Evolutionary conservation across 2,797 vertebrate genomes (phyloP), one percentile per base, ranked within the genome.

Genomic region (Champsocephalus gunnari): DNA sequence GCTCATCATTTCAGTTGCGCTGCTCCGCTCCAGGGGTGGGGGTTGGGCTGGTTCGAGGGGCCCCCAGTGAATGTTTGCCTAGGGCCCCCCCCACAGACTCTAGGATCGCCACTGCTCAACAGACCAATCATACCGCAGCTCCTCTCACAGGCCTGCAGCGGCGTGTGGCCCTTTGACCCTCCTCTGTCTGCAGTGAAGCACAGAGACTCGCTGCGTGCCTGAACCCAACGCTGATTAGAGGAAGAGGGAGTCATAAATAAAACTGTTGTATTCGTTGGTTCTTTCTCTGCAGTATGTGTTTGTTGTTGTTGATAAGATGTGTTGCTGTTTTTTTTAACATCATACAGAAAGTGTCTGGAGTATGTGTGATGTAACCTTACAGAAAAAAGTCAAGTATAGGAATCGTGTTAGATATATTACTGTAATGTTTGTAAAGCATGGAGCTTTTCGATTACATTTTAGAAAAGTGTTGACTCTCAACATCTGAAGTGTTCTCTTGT

Each of bases 161-260:
- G 53, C 12, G 48, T 57, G 56, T 63, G 57, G 70, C 53, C 66
- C 80, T 82, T 58, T 6, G 62, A 47, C 63, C 58, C 72, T 82
- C 63, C 51, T 58, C 69, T 54, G 53, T 67, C 59, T 66, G 59
- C 48, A 62, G 64, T 11, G 19, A 32, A 73, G 48, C 64, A 88
- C 86, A 88, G 73, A 86, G 70, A 9, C 11, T 7, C 1, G 43
- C 73, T 80, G 89, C 84, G 81, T 90, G 51, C 17, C 43, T 47
- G 48, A 71, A 70, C 41, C 38, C 44, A 74, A 6, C 11, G 1
- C 50, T 70, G 64, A 86, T 79, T 79, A 73, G 19, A 71, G 38
- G 59, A 70, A 61, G 62, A 55, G 71, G 28, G 64, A 69, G 74
- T 66, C 60, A 69, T 61, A 13, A 61, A 69, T 24, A 49, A 59